phyloP scores from a whole-genome alignment of 1,140 invertebrate species.

The Zaprionus africanus region DNA sequence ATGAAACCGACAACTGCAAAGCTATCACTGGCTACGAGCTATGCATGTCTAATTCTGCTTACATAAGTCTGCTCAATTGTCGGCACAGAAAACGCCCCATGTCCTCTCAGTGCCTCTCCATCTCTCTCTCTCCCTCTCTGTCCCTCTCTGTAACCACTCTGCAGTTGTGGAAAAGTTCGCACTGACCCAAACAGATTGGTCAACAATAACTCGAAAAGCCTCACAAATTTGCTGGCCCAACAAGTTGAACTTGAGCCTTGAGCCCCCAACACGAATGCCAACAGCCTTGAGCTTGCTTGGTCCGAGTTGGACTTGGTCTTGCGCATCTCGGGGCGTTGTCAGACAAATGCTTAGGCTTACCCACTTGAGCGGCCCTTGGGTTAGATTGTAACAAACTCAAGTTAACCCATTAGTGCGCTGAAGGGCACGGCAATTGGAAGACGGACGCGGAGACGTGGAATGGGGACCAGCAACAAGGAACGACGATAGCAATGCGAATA shows the following conservation, averaged over 20 bases:
- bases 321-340: constrained; percentile 35
- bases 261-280: not conserved
- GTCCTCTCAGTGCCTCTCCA: not conserved
- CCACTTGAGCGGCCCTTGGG: constrained; percentile 67
- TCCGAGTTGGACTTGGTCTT: not conserved
- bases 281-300: constrained; percentile 35
- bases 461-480: not conserved
- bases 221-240: constrained; percentile 68
- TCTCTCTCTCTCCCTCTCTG: not conserved
- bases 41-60: constrained; percentile 44
- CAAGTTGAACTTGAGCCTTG: constrained; percentile 62
- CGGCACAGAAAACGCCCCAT: not conserved
- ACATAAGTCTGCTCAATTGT: constrained; percentile 37
- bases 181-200: constrained; percentile 49
- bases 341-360: constrained; percentile 73
- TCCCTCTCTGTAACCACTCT: not conserved
- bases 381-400: constrained; percentile 75
- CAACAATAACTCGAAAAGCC: constrained; percentile 76
- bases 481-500: not conserved
- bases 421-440: constrained; percentile 15
- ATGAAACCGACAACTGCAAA: constrained; percentile 38
- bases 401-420: constrained; percentile 75
- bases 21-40: constrained; percentile 43
- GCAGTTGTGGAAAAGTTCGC: constrained; percentile 14
- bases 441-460: too few species aligned